These are phyloP conservation scores for Leptopilina drosophilae DNA, from an alignment of 2,888 invertebrate species.

Conservation along the genomic window DNA sequence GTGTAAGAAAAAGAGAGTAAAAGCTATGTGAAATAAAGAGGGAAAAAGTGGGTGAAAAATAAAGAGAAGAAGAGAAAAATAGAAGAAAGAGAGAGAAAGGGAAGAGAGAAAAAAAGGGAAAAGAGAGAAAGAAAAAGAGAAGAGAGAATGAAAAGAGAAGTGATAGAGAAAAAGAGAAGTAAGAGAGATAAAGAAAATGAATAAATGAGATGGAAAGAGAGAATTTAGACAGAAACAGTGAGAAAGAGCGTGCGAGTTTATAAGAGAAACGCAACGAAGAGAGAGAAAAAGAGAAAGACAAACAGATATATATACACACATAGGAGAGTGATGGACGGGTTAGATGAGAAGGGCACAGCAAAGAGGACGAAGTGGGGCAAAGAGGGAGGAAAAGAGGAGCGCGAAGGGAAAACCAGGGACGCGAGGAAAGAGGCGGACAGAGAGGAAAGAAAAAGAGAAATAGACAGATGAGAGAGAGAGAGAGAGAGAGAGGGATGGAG, in stretches of 20 bases:
- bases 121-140: too few species aligned
- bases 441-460: too few species aligned
- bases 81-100: constrained; percentile 29
- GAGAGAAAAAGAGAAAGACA: background rate
- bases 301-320: constrained; percentile 2
- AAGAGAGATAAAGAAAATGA: too few species aligned
- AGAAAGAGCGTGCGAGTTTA: constrained; percentile 26
- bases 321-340: constrained; percentile 1
- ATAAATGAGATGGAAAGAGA: background rate
- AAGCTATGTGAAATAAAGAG: too few species aligned
- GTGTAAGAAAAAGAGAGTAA: too few species aligned
- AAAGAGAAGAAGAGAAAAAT: too few species aligned
- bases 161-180: too few species aligned
- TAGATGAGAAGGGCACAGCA: constrained; percentile 41
- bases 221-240: constrained; percentile 40
- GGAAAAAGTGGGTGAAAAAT: too few species aligned
- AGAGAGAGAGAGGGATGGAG: constrained; percentile 45
- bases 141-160: too few species aligned
- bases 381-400: background rate
- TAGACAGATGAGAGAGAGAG: constrained; percentile 34
- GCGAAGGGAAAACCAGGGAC: constrained; percentile 37
- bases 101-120: too few species aligned
- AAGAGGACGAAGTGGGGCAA: constrained; percentile 44
- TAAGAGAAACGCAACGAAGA: background rate
- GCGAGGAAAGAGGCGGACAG: too few species aligned